Conservation (phyloP, 2,888 invertebrate genomes). For the Ptychoptera contaminata region DNA sequence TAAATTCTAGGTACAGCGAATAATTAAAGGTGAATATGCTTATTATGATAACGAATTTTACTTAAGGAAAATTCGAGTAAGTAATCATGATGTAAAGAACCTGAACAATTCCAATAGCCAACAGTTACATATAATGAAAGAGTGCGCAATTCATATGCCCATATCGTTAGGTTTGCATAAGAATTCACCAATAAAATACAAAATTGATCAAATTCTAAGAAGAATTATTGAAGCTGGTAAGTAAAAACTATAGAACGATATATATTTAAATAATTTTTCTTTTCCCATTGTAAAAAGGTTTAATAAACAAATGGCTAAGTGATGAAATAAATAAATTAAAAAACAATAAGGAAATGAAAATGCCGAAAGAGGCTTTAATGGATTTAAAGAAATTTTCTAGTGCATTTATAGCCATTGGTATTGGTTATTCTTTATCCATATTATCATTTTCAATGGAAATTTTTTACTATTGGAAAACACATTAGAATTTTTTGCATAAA, state of each 20-base stretch:
- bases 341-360: constrained; percentile 40
- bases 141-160: constrained; percentile 67
- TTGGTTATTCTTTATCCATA: constrained; percentile 48
- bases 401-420: constrained; percentile 52
- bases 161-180: constrained; percentile 67
- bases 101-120: constrained; percentile 4
- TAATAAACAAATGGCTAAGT: constrained; percentile 63
- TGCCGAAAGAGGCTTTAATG: constrained; percentile 57
- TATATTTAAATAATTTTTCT: too few species aligned
- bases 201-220: constrained; percentile 48
- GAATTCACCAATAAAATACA: constrained; percentile 59
- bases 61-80: constrained; percentile 47
- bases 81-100: constrained; percentile 30
- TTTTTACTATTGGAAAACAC: constrained; percentile 36
- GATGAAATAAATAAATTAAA: constrained; percentile 49
- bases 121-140: constrained; percentile 59
- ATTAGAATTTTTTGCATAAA: too few species aligned
- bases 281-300: constrained; percentile 38
- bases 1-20: constrained; percentile 31
- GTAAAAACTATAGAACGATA: too few species aligned
- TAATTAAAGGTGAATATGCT: constrained; percentile 55
- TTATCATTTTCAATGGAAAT: constrained; percentile 43
- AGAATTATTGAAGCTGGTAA: constrained; percentile 55
- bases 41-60: constrained; percentile 66
- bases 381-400: constrained; percentile 63